Conservation (phyloP, 2,888 invertebrate genomes). For the Scaptomyza polygonia region DNA sequence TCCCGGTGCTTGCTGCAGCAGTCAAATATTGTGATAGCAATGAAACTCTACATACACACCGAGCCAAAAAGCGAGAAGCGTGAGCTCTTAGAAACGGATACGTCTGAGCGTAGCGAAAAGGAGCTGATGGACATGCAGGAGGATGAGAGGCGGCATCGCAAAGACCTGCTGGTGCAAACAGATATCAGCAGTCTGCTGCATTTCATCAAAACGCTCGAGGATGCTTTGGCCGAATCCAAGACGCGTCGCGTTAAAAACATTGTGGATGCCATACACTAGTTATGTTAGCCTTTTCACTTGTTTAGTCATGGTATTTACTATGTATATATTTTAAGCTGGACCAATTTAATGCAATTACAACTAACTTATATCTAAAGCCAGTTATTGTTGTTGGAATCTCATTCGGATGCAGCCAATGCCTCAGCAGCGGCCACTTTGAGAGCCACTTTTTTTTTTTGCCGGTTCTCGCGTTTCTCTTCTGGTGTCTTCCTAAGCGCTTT, state of each 20-base stretch:
- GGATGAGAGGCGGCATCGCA: constrained; percentile 81
- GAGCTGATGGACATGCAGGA: constrained; percentile 67
- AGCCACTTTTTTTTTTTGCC: constrained; percentile 85
- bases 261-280: constrained; percentile 80
- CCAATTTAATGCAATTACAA: constrained; percentile 70
- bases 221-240: constrained; percentile 87
- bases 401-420: constrained; percentile 52
- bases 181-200: constrained; percentile 87
- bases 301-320: constrained; percentile 45
- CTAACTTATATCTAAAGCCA: constrained; percentile 50
- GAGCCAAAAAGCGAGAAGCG: constrained; percentile 83
- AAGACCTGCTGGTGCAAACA: constrained; percentile 85
- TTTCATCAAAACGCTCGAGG: constrained; percentile 87
- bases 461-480: constrained; percentile 88
- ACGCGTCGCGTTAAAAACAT: constrained; percentile 85
- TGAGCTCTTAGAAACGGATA: constrained; percentile 70
- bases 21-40: constrained; percentile 86
- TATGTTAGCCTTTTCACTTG: constrained; percentile 24
- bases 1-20: constrained; percentile 87
- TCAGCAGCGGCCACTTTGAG: constrained; percentile 72
- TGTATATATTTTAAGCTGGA: constrained; percentile 63
- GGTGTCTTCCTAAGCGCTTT: constrained; percentile 92
- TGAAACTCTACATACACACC: constrained; percentile 86
- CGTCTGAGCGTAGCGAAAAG: constrained; percentile 45
- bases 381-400: constrained; percentile 4